A percentile compares a stretch with the other conserved stretches of the same genome.
These are phyloP conservation scores for Chroicocephalus ridibundus DNA, from an alignment of 2,113 vertebrate species.

Conservation along the genomic window DNA sequence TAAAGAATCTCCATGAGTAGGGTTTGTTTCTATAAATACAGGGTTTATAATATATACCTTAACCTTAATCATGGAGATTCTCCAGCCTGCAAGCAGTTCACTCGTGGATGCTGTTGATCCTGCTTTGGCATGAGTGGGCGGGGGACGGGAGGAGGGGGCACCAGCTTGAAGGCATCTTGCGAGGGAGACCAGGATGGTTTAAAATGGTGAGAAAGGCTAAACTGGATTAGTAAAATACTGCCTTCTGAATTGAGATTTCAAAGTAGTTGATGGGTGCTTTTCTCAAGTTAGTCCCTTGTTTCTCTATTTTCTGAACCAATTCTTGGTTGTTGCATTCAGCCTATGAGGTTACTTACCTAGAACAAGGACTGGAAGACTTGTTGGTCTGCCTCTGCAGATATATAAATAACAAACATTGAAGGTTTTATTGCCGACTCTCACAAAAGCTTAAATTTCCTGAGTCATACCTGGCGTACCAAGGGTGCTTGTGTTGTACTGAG, in stretches of 20 bases:
- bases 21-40: neutral
- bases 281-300: neutral
- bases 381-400: neutral
- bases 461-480: neutral
- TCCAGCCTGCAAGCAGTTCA: neutral
- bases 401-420: neutral
- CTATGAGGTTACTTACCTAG: neutral
- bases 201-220: neutral
- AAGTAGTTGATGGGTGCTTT: neutral
- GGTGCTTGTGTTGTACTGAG: neutral
- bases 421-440: neutral
- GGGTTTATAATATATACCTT: neutral
- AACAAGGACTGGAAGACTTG: neutral
- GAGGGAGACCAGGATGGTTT: neutral
- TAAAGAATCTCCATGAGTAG: neutral
- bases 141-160: neutral
- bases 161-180: neutral
- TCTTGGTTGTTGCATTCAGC: neutral
- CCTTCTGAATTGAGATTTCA: neutral
- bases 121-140: neutral
- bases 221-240: neutral
- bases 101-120: neutral
- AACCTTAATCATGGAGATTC: neutral
- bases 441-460: neutral
- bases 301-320: neutral